Evolutionary conservation across 2,113 vertebrate species (phyloP), one percentile per base, ranked within the genome.

Genomic region (Cebidichthys violaceus): DNA sequence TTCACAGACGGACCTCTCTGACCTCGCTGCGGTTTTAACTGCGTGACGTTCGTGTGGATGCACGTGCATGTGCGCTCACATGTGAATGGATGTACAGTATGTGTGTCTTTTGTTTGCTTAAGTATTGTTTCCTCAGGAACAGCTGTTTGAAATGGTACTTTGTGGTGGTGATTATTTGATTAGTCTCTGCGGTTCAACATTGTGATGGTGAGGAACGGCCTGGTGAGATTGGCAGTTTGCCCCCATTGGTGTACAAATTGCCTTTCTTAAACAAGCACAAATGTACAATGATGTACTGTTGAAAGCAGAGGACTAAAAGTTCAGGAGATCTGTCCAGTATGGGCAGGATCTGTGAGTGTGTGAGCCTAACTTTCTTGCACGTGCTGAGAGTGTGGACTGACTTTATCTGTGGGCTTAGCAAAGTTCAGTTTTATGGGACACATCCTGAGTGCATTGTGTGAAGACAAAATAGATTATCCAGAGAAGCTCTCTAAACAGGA

Each of bases 401-500:
- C 71, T 84, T 81, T 86, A 55, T 80, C 76, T 79, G 52, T 29
- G 47, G 66, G 31, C 55, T 84, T 18, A 52, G 33, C 67, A 35
- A 79, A 82, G 80, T 67, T 77, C 0, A 6, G 55, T 77, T 89
- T 86, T 82, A 90, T 79, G 82, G 77, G 76, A 91, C 90, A 93
- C 82, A 90, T 94, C 90, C 92, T 89, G 89, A 79, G 82, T 39
- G 39, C 64, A 86, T 83, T 70, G 81, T 84, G 88, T 83, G 45
- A 90, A 83, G 70, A 88, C 84, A 92, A 91, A 88, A 88, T 88
- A 89, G 77, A 84, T 90, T 82, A 88, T 88, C 86, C 87, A 89
- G 80, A 88, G 88, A 31, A 57, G 77, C 66, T 89, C 72, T 89
- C 86, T 78, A 89, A 91, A 93, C 92, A 94, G 92, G 93, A 94